Conservation (phyloP, 2,888 invertebrate species). For the Argyresthia albistria region DNA sequence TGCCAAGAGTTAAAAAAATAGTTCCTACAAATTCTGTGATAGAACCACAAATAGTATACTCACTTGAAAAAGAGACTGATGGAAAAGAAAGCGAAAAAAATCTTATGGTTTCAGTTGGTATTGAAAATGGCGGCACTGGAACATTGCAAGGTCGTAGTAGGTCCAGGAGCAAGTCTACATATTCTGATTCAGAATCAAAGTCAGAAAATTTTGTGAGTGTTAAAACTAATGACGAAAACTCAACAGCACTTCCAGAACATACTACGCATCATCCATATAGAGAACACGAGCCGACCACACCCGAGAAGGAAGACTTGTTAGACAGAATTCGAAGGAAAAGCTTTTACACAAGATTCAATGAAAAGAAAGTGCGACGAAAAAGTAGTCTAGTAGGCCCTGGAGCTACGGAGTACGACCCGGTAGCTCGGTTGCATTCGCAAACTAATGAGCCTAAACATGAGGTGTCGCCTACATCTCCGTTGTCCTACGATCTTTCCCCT, state of each 20-base stretch:
- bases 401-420: constrained; percentile 69
- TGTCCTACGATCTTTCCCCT: constrained; percentile 51
- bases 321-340: constrained; percentile 91
- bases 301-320: constrained; percentile 81
- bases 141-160: constrained; percentile 34
- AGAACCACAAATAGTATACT: constrained; percentile 57
- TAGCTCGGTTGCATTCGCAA: constrained; percentile 54
- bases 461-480: constrained; percentile 49
- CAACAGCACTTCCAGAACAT: constrained; percentile 27
- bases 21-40: constrained; percentile 71
- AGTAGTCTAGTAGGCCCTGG: constrained; percentile 77
- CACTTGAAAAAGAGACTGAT: constrained; percentile 42
- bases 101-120: constrained; percentile 29
- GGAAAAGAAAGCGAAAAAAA: constrained; percentile 38
- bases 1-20: constrained; percentile 73
- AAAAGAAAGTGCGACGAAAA: constrained; percentile 81
- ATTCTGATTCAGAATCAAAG: constrained; percentile 65
- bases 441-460: constrained; percentile 42
- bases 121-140: constrained; percentile 24
- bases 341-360: constrained; percentile 91
- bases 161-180: constrained; percentile 53
- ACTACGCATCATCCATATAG: constrained; percentile 39
- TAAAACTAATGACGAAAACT: constrained; percentile 20
- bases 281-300: constrained; percentile 56
- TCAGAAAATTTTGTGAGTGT: too few relatives aligned